Conservation (phyloP, 2,113 vertebrate genomes). For the Myanophis thanlyinensis region DNA sequence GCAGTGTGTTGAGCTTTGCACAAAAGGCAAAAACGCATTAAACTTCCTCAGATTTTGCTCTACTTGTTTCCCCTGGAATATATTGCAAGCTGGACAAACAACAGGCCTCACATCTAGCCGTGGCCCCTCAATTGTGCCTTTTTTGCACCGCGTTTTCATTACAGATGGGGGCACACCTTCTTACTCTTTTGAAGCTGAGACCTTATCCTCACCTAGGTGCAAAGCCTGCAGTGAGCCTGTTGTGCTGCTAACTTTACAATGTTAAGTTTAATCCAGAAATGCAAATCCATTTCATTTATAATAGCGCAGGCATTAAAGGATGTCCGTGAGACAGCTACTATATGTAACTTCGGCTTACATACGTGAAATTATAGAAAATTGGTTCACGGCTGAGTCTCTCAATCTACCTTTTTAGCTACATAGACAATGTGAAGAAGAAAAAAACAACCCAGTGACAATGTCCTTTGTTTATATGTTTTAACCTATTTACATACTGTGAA, state of each 20-base stretch:
- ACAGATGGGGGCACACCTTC: slow-evolving; percentile 11
- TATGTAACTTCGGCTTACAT: slow-evolving; percentile 66
- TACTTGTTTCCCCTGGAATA: not conserved
- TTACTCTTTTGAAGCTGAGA: slow-evolving; percentile 35
- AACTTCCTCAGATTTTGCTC: not conserved
- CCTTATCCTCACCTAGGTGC: slow-evolving; percentile 30
- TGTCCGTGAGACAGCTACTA: slow-evolving; percentile 58
- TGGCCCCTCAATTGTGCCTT: slow-evolving; percentile 70
- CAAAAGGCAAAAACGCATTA: not conserved
- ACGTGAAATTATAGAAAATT: slow-evolving; percentile 60
- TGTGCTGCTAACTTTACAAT: slow-evolving; percentile 52
- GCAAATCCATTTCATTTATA: slow-evolving; percentile 67
- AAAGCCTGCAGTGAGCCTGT: slow-evolving; percentile 38
- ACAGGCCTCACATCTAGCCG: slow-evolving; percentile 50
- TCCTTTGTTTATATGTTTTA: slow-evolving; percentile 66
- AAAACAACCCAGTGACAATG: slow-evolving; percentile 58
- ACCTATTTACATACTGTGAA: slow-evolving; percentile 79
- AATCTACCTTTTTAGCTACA: slow-evolving; percentile 69
- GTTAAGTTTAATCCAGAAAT: slow-evolving; percentile 64
- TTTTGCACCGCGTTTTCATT: slow-evolving; percentile 62
- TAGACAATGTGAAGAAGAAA: slow-evolving; percentile 75
- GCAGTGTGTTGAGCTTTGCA: not conserved
- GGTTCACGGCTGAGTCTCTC: slow-evolving; percentile 79
- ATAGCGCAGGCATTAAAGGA: slow-evolving; percentile 69
- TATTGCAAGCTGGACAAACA: slow-evolving; percentile 15